A percentile compares a stretch with the other conserved stretches of the same genome.
Evolutionary conservation across 2,113 vertebrate species (phyloP).

Genomic region (Bubo bubo): DNA sequence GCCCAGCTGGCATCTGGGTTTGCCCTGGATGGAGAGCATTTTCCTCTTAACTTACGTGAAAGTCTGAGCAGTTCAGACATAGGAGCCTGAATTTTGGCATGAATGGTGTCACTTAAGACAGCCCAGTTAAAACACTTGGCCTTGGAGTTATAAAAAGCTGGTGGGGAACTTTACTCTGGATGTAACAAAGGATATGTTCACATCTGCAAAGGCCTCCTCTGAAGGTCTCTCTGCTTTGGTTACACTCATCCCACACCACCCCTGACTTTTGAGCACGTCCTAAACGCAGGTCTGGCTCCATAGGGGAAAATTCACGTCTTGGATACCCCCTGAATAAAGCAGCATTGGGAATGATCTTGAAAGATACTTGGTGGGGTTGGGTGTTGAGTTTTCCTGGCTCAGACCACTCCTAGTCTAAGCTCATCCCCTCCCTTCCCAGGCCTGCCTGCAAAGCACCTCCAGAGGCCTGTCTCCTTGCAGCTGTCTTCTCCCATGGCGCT

Average conservation of each 20-base stretch:
- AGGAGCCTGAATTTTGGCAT: background rate
- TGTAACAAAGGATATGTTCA: background rate
- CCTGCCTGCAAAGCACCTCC: constrained; percentile 62
- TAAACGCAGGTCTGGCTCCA: background rate
- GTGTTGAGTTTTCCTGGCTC: background rate
- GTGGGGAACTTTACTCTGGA: background rate
- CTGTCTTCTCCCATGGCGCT: constrained; percentile 67
- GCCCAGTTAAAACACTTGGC: background rate
- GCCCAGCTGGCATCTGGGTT: background rate
- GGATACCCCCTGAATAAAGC: background rate
- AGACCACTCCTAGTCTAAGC: background rate
- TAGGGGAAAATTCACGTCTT: background rate
- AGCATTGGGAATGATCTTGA: background rate
- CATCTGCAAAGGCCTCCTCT: background rate
- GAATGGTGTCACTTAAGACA: background rate
- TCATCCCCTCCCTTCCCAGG: constrained; percentile 33
- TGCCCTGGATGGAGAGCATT: background rate
- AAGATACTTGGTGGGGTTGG: background rate
- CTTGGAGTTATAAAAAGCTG: background rate
- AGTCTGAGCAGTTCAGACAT: background rate
- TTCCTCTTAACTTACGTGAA: background rate
- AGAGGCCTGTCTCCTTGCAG: constrained; percentile 59
- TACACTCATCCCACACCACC: background rate
- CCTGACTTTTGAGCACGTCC: background rate
- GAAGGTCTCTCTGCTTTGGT: background rate